These are phyloP conservation scores for Toxotes jaculatrix DNA, from an alignment of 2,113 vertebrate genomes.

Conservation along the genomic window DNA sequence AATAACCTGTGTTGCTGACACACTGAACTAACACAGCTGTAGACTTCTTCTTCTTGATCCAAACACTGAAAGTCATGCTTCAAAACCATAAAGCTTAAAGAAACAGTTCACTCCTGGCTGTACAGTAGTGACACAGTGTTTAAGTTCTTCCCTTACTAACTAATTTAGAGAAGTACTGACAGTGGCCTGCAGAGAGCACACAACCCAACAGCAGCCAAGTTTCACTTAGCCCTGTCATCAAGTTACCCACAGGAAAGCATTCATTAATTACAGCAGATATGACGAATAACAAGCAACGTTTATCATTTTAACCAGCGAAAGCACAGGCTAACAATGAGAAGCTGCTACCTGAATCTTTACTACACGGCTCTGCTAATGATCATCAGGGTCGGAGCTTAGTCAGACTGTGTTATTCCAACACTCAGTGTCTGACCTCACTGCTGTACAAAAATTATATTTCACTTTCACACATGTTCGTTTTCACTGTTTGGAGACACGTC, in stretches of 20 bases:
- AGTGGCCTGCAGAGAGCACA: too few relatives aligned
- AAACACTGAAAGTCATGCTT: too few relatives aligned
- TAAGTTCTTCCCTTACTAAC: neutral
- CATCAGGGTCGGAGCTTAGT: neutral
- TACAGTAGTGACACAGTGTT: neutral
- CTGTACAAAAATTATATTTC: neutral
- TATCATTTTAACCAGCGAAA: neutral
- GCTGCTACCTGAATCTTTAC: neutral
- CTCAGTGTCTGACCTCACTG: neutral
- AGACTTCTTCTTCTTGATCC: neutral
- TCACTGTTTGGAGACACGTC: too few relatives aligned
- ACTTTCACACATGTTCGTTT: neutral
- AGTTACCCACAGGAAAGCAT: neutral
- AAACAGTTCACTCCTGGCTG: neutral
- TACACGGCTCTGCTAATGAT: neutral
- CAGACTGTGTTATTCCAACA: neutral
- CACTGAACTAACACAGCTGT: too few relatives aligned
- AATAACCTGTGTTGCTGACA: neutral
- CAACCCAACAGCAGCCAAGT: too few relatives aligned
- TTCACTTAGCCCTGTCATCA: neutral
- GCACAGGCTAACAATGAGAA: neutral
- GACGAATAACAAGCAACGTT: neutral
- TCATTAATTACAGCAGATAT: neutral
- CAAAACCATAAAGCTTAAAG: neutral
- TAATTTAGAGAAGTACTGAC: too few relatives aligned